Percentiles rank a stretch among this genome's conserved stretches.
phyloP scores from a whole-genome alignment of 1,140 invertebrate species.

The Bicyclus anynana region DNA sequence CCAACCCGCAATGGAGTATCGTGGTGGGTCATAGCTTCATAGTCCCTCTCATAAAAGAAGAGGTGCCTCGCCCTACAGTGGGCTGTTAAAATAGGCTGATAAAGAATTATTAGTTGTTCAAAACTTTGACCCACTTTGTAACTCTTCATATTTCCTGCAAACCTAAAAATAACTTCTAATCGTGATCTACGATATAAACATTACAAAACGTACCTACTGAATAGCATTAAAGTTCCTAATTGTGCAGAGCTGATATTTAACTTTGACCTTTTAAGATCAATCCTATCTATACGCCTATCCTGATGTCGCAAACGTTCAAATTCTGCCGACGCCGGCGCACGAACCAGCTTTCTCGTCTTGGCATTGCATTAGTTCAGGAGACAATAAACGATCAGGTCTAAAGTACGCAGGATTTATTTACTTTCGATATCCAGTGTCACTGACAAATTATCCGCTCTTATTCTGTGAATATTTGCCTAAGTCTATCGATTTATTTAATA shows the following conservation, averaged over 20 bases:
- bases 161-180: background rate
- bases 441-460: background rate
- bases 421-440: background rate
- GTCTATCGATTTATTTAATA: too few relatives aligned
- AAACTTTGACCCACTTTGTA: background rate
- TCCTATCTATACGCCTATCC: slow-evolving; percentile 32
- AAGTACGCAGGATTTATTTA: background rate
- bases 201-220: background rate
- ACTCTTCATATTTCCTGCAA: background rate
- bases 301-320: slow-evolving; percentile 56
- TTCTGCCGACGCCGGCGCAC: slow-evolving; percentile 37
- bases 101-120: background rate
- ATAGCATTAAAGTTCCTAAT: slow-evolving; percentile 1
- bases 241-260: slow-evolving; percentile 29
- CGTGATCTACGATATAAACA: background rate
- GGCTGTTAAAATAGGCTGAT: too few relatives aligned
- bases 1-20: too few relatives aligned
- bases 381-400: background rate
- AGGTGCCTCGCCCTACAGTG: too few relatives aligned
- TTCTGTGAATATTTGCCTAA: background rate
- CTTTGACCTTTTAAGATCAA: slow-evolving; percentile 36
- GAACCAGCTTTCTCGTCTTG: slow-evolving; percentile 58
- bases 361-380: slow-evolving; percentile 39
- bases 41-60: too few relatives aligned
- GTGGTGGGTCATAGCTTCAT: too few relatives aligned